phyloP scores from a whole-genome alignment of 2,888 invertebrate genomes.

The Drosophila phalerata region DNA sequence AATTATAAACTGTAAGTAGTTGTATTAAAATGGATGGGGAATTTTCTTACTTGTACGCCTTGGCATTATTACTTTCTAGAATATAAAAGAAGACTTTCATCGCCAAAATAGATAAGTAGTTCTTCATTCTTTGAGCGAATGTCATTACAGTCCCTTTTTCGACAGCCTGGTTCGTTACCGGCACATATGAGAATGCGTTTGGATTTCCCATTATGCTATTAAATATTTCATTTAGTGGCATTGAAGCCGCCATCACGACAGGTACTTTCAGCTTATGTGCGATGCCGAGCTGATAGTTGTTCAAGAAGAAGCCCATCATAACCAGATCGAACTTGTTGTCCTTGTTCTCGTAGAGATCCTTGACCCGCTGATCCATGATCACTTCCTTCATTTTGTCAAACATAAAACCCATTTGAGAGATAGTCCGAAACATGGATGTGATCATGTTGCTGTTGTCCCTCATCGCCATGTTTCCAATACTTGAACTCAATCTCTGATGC shows the following conservation, averaged over 20 bases:
- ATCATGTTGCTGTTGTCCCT: constrained; percentile 60
- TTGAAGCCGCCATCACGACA: constrained; percentile 60
- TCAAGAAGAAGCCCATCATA: constrained; percentile 80
- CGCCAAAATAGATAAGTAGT: constrained; percentile 29
- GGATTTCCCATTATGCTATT: constrained; percentile 76
- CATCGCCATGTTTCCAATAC: constrained; percentile 49
- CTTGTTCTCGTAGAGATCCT: constrained; percentile 69
- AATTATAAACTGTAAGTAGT: not conserved
- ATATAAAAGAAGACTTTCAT: constrained; percentile 13
- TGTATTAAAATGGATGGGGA: too few species aligned
- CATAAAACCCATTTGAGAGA: constrained; percentile 49
- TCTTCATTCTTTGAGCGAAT: constrained; percentile 60
- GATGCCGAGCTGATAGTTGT: constrained; percentile 76
- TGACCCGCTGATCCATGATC: constrained; percentile 64
- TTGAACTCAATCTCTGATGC: constrained; percentile 26
- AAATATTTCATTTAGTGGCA: constrained; percentile 53
- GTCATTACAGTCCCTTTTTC: constrained; percentile 48
- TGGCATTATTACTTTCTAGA: constrained; percentile 21
- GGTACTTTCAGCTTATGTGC: constrained; percentile 81
- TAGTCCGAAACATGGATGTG: constrained; percentile 3
- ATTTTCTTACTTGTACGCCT: constrained; percentile 46
- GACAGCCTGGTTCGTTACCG: constrained; percentile 40
- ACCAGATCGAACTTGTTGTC: constrained; percentile 79
- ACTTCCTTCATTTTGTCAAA: constrained; percentile 62
- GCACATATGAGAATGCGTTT: constrained; percentile 62